Evolutionary conservation across 1,140 invertebrate species (phyloP).

Genomic region (Agrilus planipennis): DNA sequence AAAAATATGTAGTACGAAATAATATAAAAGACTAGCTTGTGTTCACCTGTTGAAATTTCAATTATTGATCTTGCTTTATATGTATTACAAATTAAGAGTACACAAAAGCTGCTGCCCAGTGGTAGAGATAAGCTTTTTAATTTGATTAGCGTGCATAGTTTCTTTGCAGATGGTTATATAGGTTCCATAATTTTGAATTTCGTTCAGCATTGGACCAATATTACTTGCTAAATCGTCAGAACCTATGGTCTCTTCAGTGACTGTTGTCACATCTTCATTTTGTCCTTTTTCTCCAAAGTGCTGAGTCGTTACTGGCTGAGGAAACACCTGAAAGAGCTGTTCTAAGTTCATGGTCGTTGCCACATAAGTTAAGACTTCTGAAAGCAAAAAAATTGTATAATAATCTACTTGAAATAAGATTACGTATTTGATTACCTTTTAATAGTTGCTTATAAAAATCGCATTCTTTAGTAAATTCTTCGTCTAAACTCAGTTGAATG

Average conservation of each 20-base stretch:
- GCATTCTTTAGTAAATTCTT: conserved; percentile 31
- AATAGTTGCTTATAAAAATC: conserved; percentile 39
- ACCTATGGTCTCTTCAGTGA: too few species aligned
- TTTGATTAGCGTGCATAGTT: conserved; percentile 46
- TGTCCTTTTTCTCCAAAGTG: neutral
- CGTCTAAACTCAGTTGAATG: conserved; percentile 25
- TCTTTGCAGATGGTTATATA: conserved; percentile 42
- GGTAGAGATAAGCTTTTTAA: conserved; percentile 46
- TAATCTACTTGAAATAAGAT: conserved; percentile 5
- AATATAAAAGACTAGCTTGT: too few species aligned
- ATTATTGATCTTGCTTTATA: too few species aligned
- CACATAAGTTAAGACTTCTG: conserved; percentile 39
- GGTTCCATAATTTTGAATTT: conserved; percentile 33
- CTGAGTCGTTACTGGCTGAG: conserved; percentile 31
- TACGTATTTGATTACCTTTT: conserved; percentile 32
- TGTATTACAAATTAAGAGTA: conserved; percentile 38
- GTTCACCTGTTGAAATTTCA: too few species aligned
- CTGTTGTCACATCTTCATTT: conserved; percentile 2
- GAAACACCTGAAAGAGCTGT: conserved; percentile 37
- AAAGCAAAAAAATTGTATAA: conserved; percentile 10
- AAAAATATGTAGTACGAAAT: too few species aligned
- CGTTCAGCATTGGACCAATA: conserved; percentile 25
- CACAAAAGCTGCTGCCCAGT: conserved; percentile 46
- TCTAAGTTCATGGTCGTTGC: conserved; percentile 38
- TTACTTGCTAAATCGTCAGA: too few species aligned